phyloP scores from a whole-genome alignment of 23 tunicate species.

The Phallusia fumigata region DNA sequence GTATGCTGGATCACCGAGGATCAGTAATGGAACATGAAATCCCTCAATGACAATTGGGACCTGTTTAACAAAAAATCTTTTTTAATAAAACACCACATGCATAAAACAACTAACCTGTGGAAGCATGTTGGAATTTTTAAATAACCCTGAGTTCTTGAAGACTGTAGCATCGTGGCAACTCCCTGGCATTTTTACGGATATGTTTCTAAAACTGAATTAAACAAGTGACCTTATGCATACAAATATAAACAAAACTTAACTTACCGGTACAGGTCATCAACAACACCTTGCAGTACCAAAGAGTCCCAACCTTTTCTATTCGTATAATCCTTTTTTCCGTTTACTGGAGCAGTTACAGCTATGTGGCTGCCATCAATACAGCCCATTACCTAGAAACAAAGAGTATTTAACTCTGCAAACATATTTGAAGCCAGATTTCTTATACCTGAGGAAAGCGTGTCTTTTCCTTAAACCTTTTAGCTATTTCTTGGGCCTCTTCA shows the following conservation, averaged over 20 bases:
- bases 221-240: too few species aligned
- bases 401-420: neutral
- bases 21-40: conserved; percentile 12
- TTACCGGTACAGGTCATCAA: too few species aligned
- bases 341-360: conserved; percentile 21
- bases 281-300: conserved; percentile 25
- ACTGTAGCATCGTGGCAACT: conserved; percentile 33
- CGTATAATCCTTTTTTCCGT: conserved; percentile 12
- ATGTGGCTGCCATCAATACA: conserved; percentile 32
- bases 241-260: too few species aligned
- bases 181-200: conserved; percentile 17
- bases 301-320: conserved; percentile 35
- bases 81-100: neutral
- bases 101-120: too few species aligned
- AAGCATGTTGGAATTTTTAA: neutral
- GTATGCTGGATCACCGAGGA: conserved; percentile 35
- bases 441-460: neutral
- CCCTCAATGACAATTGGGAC: conserved; percentile 15
- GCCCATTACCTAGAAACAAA: conserved; percentile 13
- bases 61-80: neutral
- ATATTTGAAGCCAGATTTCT: too few species aligned
- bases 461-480: neutral
- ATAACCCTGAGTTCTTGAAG: conserved; percentile 19
- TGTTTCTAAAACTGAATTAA: neutral
- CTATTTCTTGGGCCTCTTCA: neutral